phyloP scores from a whole-genome alignment of 1,140 invertebrate species.

The Cyrtorhinus lividipennis region DNA sequence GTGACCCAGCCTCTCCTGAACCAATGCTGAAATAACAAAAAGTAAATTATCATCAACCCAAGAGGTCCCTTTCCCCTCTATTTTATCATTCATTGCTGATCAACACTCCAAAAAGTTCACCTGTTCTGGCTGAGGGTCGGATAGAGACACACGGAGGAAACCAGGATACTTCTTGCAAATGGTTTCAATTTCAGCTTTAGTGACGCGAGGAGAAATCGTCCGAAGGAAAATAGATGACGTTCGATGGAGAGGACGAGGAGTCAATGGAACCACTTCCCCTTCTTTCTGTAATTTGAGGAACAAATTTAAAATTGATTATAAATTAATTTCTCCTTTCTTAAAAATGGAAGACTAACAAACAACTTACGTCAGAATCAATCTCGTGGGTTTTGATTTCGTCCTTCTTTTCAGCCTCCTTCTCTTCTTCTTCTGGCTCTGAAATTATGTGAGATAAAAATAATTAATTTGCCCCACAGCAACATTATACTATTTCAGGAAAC shows the following conservation, averaged over 20 bases:
- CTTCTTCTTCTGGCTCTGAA: constrained; percentile 34
- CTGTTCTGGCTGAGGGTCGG: constrained; percentile 85
- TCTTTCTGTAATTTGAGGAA: constrained; percentile 21
- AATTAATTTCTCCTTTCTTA: not conserved
- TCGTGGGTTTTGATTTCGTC: constrained; percentile 10
- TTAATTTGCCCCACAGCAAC: too few relatives aligned
- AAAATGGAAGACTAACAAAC: too few relatives aligned
- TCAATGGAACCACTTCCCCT: constrained; percentile 36
- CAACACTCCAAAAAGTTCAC: not conserved
- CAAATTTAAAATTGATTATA: not conserved
- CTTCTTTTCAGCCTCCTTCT: constrained; percentile 18
- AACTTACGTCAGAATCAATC: constrained; percentile 17
- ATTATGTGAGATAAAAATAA: constrained; percentile 25
- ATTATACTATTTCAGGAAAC: constrained; percentile 13
- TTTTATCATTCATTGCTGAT: not conserved
- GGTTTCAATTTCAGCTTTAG: constrained; percentile 92
- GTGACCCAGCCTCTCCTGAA: constrained; percentile 96
- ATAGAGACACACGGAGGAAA: constrained; percentile 88
- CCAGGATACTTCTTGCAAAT: constrained; percentile 91
- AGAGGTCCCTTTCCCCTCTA: too few relatives aligned
- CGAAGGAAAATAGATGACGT: constrained; percentile 94
- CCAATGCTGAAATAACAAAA: constrained; percentile 50
- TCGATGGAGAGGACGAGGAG: constrained; percentile 65
- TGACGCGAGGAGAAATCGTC: constrained; percentile 89
- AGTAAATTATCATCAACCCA: not conserved